phyloP scores from a whole-genome alignment of 2,797 vertebrate species.

The Enteromius radiatus region DNA sequence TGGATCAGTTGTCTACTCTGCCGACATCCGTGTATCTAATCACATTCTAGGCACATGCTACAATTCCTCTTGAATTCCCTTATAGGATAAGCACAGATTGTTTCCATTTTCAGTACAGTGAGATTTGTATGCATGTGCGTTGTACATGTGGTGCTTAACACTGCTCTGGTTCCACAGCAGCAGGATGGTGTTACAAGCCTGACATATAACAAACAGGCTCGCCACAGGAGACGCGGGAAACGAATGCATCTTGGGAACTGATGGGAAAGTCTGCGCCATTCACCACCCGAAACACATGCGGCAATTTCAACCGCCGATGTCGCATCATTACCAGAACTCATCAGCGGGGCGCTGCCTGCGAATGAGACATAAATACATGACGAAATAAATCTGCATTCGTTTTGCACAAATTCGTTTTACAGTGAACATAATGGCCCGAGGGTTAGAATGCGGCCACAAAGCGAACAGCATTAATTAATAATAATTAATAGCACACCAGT shows the following conservation, averaged over 20 bases:
- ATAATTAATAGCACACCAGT: slow-evolving; percentile 64
- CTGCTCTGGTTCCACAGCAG: slow-evolving; percentile 47
- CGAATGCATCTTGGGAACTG: slow-evolving; percentile 70
- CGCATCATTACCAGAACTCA: slow-evolving; percentile 70
- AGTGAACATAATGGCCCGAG: not conserved
- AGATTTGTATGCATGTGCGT: slow-evolving; percentile 47
- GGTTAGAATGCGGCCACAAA: slow-evolving; percentile 72
- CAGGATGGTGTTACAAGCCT: slow-evolving; percentile 57
- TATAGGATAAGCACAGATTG: slow-evolving; percentile 34
- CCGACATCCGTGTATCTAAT: slow-evolving; percentile 66
- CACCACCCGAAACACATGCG: slow-evolving; percentile 53
- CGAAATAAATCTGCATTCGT: slow-evolving; percentile 44
- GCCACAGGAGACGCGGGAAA: slow-evolving; percentile 64
- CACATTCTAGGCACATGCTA: slow-evolving; percentile 27
- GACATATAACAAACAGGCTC: slow-evolving; percentile 72
- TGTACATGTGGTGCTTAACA: slow-evolving; percentile 60
- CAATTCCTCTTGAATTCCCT: slow-evolving; percentile 19
- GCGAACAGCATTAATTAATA: slow-evolving; percentile 57
- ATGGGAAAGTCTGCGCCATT: slow-evolving; percentile 58
- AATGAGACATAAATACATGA: slow-evolving; percentile 61
- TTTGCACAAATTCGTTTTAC: slow-evolving; percentile 48
- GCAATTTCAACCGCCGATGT: slow-evolving; percentile 59
- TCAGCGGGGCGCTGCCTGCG: slow-evolving; percentile 48
- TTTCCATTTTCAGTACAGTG: slow-evolving; percentile 39
- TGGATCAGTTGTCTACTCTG: slow-evolving; percentile 64